Percentiles rank a stretch among this genome's conserved stretches.
phyloP scores from a whole-genome alignment of 2,888 invertebrate species.

The Pandemis heparana region DNA sequence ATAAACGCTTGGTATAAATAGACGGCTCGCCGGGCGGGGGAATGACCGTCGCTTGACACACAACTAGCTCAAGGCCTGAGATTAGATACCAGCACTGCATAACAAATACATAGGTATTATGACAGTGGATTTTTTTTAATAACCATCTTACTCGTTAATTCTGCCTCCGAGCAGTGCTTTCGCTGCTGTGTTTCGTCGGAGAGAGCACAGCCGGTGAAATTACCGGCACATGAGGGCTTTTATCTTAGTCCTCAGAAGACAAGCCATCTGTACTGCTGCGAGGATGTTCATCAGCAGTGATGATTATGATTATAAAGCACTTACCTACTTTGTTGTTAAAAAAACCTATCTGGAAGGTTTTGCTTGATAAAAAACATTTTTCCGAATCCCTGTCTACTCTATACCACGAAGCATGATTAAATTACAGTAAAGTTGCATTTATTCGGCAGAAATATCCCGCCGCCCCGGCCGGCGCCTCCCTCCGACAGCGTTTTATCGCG shows the following conservation, averaged over 20 bases:
- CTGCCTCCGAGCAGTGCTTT: too few relatives aligned
- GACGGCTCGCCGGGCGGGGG: slow-evolving; percentile 70
- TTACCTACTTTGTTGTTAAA: slow-evolving; percentile 50
- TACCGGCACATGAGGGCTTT: too few relatives aligned
- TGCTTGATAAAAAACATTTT: slow-evolving; percentile 37
- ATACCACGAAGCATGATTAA: slow-evolving; percentile 61
- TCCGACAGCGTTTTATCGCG: slow-evolving; percentile 75
- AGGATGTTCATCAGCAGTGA: too few relatives aligned
- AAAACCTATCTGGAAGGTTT: slow-evolving; percentile 54
- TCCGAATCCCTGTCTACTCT: slow-evolving; percentile 40
- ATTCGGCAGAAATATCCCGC: slow-evolving; percentile 56
- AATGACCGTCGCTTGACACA: slow-evolving; percentile 83
- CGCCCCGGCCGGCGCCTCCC: slow-evolving; percentile 62
- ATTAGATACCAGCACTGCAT: slow-evolving; percentile 80
- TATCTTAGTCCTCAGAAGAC: too few relatives aligned
- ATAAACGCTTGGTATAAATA: slow-evolving; percentile 80
- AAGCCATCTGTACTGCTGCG: too few relatives aligned
- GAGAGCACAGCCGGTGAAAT: too few relatives aligned
- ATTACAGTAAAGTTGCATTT: slow-evolving; percentile 71
- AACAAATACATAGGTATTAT: slow-evolving; percentile 65
- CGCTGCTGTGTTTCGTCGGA: too few relatives aligned
- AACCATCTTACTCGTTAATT: too few relatives aligned
- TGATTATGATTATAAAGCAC: too few relatives aligned
- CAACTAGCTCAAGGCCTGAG: slow-evolving; percentile 83
- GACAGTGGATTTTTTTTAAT: slow-evolving; percentile 59